Evolutionary conservation across 2,888 invertebrate genomes (phyloP), one percentile per base, ranked within the genome.

Genomic region (Erebia palarica): DNA sequence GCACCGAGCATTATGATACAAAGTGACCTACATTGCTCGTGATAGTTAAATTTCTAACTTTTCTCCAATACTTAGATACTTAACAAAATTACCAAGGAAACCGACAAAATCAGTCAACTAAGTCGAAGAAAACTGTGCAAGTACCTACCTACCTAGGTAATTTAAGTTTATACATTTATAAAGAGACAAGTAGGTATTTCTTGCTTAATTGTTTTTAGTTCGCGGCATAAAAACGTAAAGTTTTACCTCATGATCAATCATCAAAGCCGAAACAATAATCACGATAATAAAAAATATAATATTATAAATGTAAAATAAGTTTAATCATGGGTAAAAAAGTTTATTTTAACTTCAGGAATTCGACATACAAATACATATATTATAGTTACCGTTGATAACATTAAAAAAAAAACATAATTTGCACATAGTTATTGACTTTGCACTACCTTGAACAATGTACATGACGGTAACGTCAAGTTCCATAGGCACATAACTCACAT

Each of bases 11-110:
- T n/a, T 63, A 63, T 63, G 63, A 49, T 21, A 86, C 85, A 85
- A 82, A 84, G 83, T 84, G 86, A 85, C 89, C 88, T 80, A 88
- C 85, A 83, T 87, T 77, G 77, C 75, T 68, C 75, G 78, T 79
- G 83, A 85, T 83, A 83, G 79, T 82, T 81, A 80, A 75, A 74
- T 72, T 74, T 74, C 69, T 70, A 75, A 27, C 65, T 66, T 68
- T 63, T 44, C 65, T 69, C 47, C 36, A 58, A 63, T 58, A 64
- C 44, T 61, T 63, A 63, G 16, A 53, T 18, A 53, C 10, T 53
- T 53, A 16, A 44, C 18, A n/a, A 61, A 64, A 65, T 68, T 66
- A 68, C 64, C n/a, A 68, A 42, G 13, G 42, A 47, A n/a, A 47
- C 49, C 36, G 11, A 65, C 36, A 18, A 70, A 64, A 21, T 10